A percentile compares a stretch with the other conserved stretches of the same genome.
These are phyloP conservation scores for Indicator maculatus DNA, from an alignment of 2,113 vertebrate genomes.

Conservation along the genomic window DNA sequence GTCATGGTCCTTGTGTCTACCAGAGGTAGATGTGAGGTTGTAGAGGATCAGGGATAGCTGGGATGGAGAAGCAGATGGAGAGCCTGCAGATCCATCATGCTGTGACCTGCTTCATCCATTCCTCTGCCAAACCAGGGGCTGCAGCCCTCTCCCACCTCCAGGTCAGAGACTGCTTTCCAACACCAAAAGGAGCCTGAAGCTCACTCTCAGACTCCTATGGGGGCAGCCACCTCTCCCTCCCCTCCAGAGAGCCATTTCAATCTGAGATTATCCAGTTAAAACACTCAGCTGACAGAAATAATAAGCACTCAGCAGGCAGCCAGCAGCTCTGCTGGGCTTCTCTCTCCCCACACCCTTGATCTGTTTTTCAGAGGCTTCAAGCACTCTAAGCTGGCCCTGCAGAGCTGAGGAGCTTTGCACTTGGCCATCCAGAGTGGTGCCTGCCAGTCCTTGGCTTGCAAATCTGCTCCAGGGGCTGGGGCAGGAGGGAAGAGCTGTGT, in stretches of 20 bases:
- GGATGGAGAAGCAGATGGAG: not conserved
- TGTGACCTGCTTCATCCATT: rapidly evolving
- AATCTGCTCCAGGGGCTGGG: not conserved
- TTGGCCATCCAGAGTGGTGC: not conserved
- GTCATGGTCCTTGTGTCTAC: too few relatives aligned
- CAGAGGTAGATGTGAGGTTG: too few relatives aligned
- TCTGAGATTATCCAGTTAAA: not conserved
- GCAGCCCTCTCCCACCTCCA: rapidly evolving
- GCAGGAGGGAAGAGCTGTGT: not conserved
- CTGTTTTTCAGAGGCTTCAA: not conserved
- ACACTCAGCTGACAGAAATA: not conserved
- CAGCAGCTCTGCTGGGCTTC: not conserved
- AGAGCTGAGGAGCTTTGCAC: conserved; percentile 7
- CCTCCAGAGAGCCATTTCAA: not conserved
- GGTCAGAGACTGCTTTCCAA: not conserved
- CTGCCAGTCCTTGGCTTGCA: not conserved
- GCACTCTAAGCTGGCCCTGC: conserved; percentile 10
- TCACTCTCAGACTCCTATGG: rapidly evolving
- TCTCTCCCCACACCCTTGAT: not conserved
- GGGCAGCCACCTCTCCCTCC: not conserved
- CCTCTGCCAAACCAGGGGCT: not conserved
- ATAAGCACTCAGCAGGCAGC: conserved; percentile 5
- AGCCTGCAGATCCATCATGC: not conserved
- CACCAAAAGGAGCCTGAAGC: not conserved
- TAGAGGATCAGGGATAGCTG: not conserved